A percentile compares a stretch with the other conserved stretches of the same genome.
Evolutionary conservation across 2,113 vertebrate species (phyloP).

Genomic region (Numida meleagris): DNA sequence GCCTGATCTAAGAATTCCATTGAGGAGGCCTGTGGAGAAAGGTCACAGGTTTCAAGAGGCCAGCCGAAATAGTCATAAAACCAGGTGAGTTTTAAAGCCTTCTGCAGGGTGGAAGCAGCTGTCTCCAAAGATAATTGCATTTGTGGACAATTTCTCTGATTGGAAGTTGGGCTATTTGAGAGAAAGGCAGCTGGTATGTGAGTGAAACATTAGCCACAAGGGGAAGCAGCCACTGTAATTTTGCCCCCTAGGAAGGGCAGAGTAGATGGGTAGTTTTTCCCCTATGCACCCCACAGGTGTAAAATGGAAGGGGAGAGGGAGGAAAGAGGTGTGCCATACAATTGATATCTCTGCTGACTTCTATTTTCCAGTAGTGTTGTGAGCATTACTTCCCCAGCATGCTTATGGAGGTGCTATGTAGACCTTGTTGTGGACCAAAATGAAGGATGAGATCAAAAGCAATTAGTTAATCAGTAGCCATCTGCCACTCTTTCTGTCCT

Average conservation of each 20-base stretch:
- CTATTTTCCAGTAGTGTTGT: not conserved
- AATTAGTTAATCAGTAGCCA: not conserved
- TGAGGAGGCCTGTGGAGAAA: not conserved
- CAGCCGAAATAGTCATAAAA: not conserved
- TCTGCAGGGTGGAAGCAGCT: not conserved
- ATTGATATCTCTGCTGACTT: not conserved
- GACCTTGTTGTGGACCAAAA: not conserved
- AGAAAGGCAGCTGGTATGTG: not conserved
- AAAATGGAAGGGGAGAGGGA: not conserved
- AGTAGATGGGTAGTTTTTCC: not conserved
- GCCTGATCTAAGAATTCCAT: not conserved
- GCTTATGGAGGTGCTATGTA: not conserved
- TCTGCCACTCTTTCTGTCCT: not conserved
- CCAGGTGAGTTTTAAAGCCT: not conserved
- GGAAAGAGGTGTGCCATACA: not conserved
- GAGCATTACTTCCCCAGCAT: not conserved
- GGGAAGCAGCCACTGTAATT: not conserved
- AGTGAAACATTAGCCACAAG: not conserved
- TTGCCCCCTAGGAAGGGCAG: not conserved
- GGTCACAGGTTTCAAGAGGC: not conserved
- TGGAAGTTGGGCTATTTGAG: not conserved
- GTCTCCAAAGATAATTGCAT: not conserved
- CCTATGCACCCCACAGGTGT: not conserved
- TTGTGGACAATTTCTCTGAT: not conserved
- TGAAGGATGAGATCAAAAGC: not conserved